A percentile compares a stretch with the other conserved stretches of the same genome.
Conservation (phyloP, 1,140 invertebrate genomes). For the Rhizoglyphus robini region DNA sequence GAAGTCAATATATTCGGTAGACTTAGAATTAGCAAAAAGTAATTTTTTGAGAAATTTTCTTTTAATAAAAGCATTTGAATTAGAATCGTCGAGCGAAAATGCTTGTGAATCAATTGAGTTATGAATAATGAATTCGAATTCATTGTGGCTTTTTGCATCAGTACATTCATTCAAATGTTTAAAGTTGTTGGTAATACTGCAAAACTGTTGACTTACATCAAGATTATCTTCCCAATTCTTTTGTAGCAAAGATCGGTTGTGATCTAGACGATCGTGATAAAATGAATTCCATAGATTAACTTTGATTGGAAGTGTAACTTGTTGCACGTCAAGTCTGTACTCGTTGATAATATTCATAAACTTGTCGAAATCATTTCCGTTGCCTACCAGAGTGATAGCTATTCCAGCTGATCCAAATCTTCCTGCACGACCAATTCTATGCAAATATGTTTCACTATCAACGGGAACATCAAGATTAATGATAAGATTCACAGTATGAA, state of each 20-base stretch:
- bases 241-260: not conserved
- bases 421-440: conserved; percentile 85
- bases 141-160: too few relatives aligned
- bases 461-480: conserved; percentile 77
- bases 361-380: not conserved
- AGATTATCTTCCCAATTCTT: not conserved
- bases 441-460: conserved; percentile 76
- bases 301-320: not conserved
- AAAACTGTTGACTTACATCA: not conserved
- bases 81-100: not conserved
- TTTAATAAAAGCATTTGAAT: not conserved
- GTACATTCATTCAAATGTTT: too few relatives aligned
- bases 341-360: not conserved
- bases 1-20: too few relatives aligned
- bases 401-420: conserved; percentile 44
- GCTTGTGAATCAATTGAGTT: too few relatives aligned
- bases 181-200: too few relatives aligned
- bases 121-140: too few relatives aligned
- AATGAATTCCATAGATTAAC: conserved; percentile 1
- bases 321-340: not conserved
- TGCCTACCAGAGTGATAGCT: not conserved
- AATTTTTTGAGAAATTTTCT: not conserved
- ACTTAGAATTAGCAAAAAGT: too few relatives aligned
- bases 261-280: not conserved
- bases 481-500: conserved; percentile 76